These are phyloP conservation scores for Rhingia rostrata DNA, from an alignment of 2,888 invertebrate genomes.

Conservation along the genomic window DNA sequence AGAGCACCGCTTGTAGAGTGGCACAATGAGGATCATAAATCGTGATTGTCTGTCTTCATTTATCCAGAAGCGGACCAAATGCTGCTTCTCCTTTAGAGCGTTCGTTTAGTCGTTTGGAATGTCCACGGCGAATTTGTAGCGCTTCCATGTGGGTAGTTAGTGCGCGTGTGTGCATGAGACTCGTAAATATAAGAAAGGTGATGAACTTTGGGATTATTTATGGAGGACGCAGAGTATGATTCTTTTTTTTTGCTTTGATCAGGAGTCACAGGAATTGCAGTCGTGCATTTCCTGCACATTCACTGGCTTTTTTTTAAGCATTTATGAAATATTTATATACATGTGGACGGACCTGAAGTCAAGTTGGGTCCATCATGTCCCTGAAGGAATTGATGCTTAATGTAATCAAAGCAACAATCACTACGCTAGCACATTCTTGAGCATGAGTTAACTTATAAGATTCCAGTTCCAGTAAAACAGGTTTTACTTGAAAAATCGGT, in stretches of 20 bases:
- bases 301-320: slow-evolving; percentile 7
- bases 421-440: slow-evolving; percentile 17
- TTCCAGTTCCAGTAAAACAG: slow-evolving; percentile 67
- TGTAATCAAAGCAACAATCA: slow-evolving; percentile 46
- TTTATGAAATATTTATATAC: slow-evolving; percentile 34
- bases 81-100: slow-evolving; percentile 34
- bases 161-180: slow-evolving; percentile 12
- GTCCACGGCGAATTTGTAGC: slow-evolving; percentile 55
- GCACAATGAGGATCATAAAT: slow-evolving; percentile 64
- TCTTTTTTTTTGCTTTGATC: not conserved
- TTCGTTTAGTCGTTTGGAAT: slow-evolving; percentile 31
- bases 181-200: slow-evolving; percentile 35
- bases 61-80: slow-evolving; percentile 52
- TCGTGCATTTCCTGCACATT: not conserved
- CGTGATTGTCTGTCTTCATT: slow-evolving; percentile 32
- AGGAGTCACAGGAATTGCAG: not conserved
- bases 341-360: slow-evolving; percentile 1
- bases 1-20: slow-evolving; percentile 76
- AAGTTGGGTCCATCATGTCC: slow-evolving; percentile 36
- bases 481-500: slow-evolving; percentile 50
- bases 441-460: slow-evolving; percentile 46
- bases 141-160: slow-evolving; percentile 37
- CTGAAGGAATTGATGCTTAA: slow-evolving; percentile 32
- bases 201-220: slow-evolving; percentile 50
- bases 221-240: slow-evolving; percentile 2